phyloP scores from a whole-genome alignment of 2,797 vertebrate genomes.

The Chelidonichthys spinosus region DNA sequence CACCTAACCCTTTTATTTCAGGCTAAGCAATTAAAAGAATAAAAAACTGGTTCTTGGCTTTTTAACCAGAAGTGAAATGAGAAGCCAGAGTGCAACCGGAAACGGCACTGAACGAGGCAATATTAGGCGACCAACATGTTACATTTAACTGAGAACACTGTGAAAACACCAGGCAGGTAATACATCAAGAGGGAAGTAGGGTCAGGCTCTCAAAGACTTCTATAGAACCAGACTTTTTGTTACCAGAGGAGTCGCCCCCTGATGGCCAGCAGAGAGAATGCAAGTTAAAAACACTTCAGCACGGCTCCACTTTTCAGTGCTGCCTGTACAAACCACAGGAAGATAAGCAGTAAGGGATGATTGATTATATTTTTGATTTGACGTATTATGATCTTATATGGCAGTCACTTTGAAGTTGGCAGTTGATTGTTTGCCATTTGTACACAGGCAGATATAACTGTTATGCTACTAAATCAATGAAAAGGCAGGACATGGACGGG shows the following conservation, averaged over 20 bases:
- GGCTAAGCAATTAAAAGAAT: neutral
- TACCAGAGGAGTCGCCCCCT: neutral
- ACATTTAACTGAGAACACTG: too few species aligned
- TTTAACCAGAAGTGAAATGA: too few species aligned
- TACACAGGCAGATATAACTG: neutral
- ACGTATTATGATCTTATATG: neutral
- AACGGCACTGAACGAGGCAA: too few species aligned
- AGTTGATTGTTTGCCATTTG: constrained; percentile 16
- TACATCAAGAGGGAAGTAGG: neutral
- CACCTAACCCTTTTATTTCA: neutral
- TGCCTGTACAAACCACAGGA: neutral
- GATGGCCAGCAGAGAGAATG: neutral
- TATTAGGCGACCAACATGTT: too few species aligned
- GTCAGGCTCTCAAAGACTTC: neutral
- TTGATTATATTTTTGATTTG: neutral
- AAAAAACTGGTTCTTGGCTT: neutral
- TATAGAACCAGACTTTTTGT: neutral
- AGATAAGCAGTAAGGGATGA: neutral
- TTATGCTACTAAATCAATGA: constrained; percentile 24
- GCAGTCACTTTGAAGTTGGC: neutral
- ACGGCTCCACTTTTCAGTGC: neutral
- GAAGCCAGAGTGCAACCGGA: too few species aligned
- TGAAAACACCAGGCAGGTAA: neutral
- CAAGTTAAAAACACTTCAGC: accelerated
- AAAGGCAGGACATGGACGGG: constrained; percentile 32